Conservation (phyloP, 2,113 vertebrate genomes). For the Acrocephalus arundinaceus region DNA sequence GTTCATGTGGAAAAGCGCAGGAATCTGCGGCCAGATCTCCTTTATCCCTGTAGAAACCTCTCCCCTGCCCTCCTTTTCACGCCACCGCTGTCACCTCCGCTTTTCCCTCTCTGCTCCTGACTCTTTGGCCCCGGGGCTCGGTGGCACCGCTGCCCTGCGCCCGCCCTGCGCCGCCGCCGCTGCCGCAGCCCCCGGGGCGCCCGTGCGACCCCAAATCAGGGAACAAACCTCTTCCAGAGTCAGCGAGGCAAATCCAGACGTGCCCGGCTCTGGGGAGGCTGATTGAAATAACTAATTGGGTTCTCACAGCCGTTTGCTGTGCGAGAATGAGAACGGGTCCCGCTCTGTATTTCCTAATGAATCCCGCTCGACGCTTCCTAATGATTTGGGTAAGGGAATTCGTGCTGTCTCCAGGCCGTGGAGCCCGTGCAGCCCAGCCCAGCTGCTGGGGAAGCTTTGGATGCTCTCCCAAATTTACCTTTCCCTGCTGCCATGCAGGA, state of each 20-base stretch:
- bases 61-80: background rate
- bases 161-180: background rate
- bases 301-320: background rate
- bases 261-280: background rate
- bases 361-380: constrained; percentile 16
- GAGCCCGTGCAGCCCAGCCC: background rate
- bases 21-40: background rate
- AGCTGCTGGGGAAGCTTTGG: constrained; percentile 7
- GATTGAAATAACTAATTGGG: constrained; percentile 50
- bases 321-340: background rate
- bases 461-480: background rate
- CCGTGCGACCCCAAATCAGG: background rate
- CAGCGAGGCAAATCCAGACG: constrained; percentile 35
- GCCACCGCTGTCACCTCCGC: background rate
- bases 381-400: constrained; percentile 19
- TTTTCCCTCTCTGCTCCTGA: background rate
- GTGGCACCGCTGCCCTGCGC: background rate
- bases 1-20: background rate
- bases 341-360: background rate
- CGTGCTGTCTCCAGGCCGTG: background rate
- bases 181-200: background rate
- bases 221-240: background rate
- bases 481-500: background rate
- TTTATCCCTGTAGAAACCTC: background rate
- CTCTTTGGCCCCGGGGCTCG: background rate